Percentiles rank a stretch among this genome's conserved stretches.
These are phyloP conservation scores for Syngnathus acus DNA, from an alignment of 2,797 vertebrate genomes.

Conservation along the genomic window DNA sequence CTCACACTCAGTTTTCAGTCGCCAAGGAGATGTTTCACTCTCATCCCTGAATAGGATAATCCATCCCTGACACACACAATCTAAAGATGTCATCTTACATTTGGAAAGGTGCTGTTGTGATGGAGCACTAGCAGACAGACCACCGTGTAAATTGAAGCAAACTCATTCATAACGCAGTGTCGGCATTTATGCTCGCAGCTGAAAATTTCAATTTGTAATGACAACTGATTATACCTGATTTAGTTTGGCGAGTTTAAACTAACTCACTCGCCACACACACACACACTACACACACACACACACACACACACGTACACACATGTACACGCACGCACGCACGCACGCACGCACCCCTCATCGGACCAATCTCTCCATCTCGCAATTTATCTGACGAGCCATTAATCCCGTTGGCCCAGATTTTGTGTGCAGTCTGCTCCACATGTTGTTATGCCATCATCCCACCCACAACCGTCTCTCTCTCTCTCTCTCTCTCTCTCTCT, in stretches of 20 bases:
- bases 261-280: conserved; percentile 8
- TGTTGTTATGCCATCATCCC: conserved; percentile 45
- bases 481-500: background rate
- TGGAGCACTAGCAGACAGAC: background rate
- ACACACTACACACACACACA: conserved; percentile 12
- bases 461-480: conserved; percentile 3
- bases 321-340: conserved; percentile 15
- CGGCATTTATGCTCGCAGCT: background rate
- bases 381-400: conserved; percentile 60
- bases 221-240: conserved; percentile 34
- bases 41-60: conserved; percentile 43
- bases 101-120: background rate
- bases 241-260: conserved; percentile 29
- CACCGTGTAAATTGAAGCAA: too few relatives aligned
- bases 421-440: conserved; percentile 51
- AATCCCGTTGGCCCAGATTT: conserved; percentile 74
- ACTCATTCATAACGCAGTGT: background rate
- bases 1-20: conserved; percentile 27
- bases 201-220: background rate
- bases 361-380: conserved; percentile 22
- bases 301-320: conserved; percentile 20
- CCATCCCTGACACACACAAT: conserved; percentile 14
- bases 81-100: conserved; percentile 8
- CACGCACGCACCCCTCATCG: conserved; percentile 17
- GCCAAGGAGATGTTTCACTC: conserved; percentile 58